Evolutionary conservation across 2,888 invertebrate species (phyloP), one percentile per base, ranked within the genome.

Genomic region (Empis stercorea): DNA sequence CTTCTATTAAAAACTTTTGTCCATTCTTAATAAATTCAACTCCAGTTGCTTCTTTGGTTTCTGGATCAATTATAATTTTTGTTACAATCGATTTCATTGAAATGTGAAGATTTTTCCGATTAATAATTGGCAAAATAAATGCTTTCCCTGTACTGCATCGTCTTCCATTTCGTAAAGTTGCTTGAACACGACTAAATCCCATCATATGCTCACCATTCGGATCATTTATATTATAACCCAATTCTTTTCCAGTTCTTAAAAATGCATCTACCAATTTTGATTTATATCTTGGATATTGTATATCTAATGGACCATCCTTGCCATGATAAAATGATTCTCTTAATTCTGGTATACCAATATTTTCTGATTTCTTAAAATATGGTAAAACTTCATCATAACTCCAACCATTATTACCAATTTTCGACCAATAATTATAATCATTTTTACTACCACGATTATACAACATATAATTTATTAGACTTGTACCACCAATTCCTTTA

Each of bases 401-500:
- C 92, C 92, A 92, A 1, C 88, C 88, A 1, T 71, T 62, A 59
- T 89, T 89, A 1, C 89, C 91, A 62, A 80, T 71, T 23, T 66
- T 68, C n/a, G 75, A 80, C 92, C 92, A 92, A 45, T 76, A 73
- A 60, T 93, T 84, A 61, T 83, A 93, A 70, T 92, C 91, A 40
- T 71, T 71, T n/a, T 79, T 79, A 58, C 87, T 83, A 0, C 89
- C 89, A 43, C 92, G 73, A 0, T 85, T 79, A 62, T 91, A 89
- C 2, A 87, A 71, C 81, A 92, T 82, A 59, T 81, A 88, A 68
- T 92, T 91, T 6, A 87, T 80, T 6, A 87, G 80, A 27, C 87
- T 87, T 3, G 83, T 81, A 0, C 91, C 91, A 0, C 92, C 92
- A 16, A 88, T 62, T 1, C 82, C 85, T 61, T 82, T 84, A 0